Conservation (phyloP, 2,797 vertebrate species). For the Schizopygopsis malacanthus region DNA sequence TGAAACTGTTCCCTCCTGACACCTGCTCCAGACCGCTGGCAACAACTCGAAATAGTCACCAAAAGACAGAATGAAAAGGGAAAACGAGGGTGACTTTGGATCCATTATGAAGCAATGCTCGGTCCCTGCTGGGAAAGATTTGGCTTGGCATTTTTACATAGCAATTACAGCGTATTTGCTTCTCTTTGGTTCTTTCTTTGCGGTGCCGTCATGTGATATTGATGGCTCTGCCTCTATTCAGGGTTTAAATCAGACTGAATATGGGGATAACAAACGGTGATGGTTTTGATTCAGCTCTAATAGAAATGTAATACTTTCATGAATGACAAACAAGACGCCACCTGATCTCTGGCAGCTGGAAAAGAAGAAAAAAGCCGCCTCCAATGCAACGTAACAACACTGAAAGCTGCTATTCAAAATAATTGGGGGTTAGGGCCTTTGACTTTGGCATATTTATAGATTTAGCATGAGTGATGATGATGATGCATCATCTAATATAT, state of each 20-base stretch:
- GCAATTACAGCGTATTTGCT: constrained; percentile 52
- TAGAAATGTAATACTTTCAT: constrained; percentile 56
- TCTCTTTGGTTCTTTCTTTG: constrained; percentile 3
- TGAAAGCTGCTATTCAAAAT: constrained; percentile 18
- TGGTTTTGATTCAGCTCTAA: constrained; percentile 56
- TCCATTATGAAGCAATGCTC: constrained; percentile 50
- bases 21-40: constrained; percentile 44
- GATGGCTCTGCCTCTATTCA: constrained; percentile 34
- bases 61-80: constrained; percentile 35
- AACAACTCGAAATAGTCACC: constrained; percentile 32
- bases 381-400: neutral
- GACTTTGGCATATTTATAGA: neutral
- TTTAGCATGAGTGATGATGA: neutral
- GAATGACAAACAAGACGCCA: constrained; percentile 59
- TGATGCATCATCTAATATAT: neutral
- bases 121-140: constrained; percentile 51
- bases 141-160: constrained; percentile 58
- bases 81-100: constrained; percentile 46
- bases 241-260: constrained; percentile 45
- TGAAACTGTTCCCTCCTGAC: constrained; percentile 44
- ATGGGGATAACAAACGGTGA: constrained; percentile 37
- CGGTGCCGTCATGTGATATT: constrained; percentile 33
- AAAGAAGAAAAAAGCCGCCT: constrained; percentile 32
- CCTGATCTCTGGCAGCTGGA: constrained; percentile 53
- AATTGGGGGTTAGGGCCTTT: neutral